Evolutionary conservation across 2,113 vertebrate species (phyloP), one percentile per base, ranked within the genome.

Genomic region (Struthidea cinerea): DNA sequence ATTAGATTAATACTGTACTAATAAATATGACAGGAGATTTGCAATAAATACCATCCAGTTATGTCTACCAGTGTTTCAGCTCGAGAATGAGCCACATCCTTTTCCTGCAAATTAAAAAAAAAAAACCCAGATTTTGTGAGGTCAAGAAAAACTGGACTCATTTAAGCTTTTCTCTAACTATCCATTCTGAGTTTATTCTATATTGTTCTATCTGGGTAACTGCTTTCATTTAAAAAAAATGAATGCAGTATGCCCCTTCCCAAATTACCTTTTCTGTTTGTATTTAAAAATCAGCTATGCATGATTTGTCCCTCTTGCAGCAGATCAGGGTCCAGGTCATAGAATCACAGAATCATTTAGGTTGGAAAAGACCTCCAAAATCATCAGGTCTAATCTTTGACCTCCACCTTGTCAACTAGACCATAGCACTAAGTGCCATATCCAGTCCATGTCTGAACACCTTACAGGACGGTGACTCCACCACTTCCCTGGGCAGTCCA

Each of bases 1-100:
- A 75, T 49, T 75, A 65, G 30, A 77, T 70, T 94, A 87, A 81
- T 89, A 55, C 35, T 44, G 26, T 33, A 74, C 74, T 82, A 80
- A 74, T 67, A 74, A 81, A 74, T 63, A 61, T 55, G 44, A 80
- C 32, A 84, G 22, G 32, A 71, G 23, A 84, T 75, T 63, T 89
- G 8, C 26, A 59, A 53, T 64, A 74, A 84, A 56, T 71, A 22
- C 13, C 24, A 75, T 42, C 22, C 27, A 42, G 21, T 63, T 88
- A 32, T n/a, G 27, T 84, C 55, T 81, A 39, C 8, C 44, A 42
- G 21, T 44, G 15, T 63, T 57, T 55, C 37, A 81, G 11, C 50
- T 76, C 4, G 1, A 47, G 39, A 70, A 33, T 27, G 7, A 90
- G 42, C 70, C 21, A 20, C 35, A 49, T 15, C 6, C 3, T 76